Evolutionary conservation across 2,113 vertebrate genomes (phyloP), one percentile per base, ranked within the genome.

Genomic region (Catharus minimus): DNA sequence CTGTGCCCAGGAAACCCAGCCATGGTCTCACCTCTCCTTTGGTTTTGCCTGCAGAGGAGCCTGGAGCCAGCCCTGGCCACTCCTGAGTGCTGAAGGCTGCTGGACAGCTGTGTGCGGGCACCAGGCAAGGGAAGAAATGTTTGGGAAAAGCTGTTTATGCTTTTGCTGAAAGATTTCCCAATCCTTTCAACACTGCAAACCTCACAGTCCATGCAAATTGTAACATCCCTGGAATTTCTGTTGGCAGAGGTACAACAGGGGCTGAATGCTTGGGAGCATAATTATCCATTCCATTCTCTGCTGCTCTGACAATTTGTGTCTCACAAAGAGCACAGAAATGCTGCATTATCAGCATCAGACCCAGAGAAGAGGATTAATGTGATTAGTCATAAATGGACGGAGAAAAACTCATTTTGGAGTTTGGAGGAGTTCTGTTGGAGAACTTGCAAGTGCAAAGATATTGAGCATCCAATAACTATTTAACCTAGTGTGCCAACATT

Each of bases 331-430:
- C 69, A 66, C 44, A 36, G 58, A 32, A 53, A 65, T 43, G 41
- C 43, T 81, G 52, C 69, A 61, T 58, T 74, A 88, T 44, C 56
- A 68, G 23, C 77, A 79, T 62, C 62, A 92, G 69, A 76, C 73
- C 61, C 60, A 66, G 55, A 74, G 81, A 75, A 62, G 33, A 67
- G 82, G 66, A 89, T 60, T 75, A 60, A 78, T 56, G 24, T 55
- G 55, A 76, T 87, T 86, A 88, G 55, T 89, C 77, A 71, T 50
- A 95, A 90, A 91, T 6, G 27, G 71, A 69, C 77, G 0, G 1
- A 84, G 50, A 27, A 82, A 95, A 95, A 69, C 67, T 92, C 4
- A 47, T 82, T 87, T 81, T 64, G 57, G 49, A 62, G 43, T 82
- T 85, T 19, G 71, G 32, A 83, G 30, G 26, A 66, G 30, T 44